A percentile compares a stretch with the other conserved stretches of the same genome.
These are phyloP conservation scores for Otolemur crassicaudatus DNA, from an alignment of 2,797 vertebrate species.

Conservation along the genomic window DNA sequence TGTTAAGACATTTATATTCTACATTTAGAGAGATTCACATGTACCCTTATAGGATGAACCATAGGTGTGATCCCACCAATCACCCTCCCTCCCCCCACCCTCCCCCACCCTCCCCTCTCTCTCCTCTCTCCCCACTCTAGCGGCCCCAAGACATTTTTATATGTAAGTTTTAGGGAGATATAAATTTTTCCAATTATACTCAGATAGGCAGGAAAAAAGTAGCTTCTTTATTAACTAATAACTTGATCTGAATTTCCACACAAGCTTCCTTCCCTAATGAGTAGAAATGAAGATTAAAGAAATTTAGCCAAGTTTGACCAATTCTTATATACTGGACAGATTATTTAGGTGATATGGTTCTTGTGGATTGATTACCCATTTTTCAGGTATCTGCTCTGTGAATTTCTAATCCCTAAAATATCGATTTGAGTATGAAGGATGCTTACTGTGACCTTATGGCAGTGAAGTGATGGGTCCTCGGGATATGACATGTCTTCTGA, in stretches of 20 bases:
- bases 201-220: not conserved
- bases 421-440: not conserved
- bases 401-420: not conserved
- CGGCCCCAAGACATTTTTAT: not conserved
- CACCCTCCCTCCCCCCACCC: too few relatives aligned
- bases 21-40: too few relatives aligned
- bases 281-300: not conserved
- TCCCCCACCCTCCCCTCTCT: too few relatives aligned
- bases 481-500: not conserved
- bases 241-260: not conserved
- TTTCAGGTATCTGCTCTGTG: not conserved
- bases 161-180: not conserved
- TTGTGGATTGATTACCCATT: not conserved
- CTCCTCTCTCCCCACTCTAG: not conserved
- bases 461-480: not conserved
- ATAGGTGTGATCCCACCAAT: too few relatives aligned
- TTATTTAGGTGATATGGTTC: not conserved
- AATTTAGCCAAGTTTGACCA: not conserved
- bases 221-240: conserved; percentile 3
- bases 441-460: not conserved
- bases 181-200: not conserved
- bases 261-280: not conserved
- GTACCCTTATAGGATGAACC: too few relatives aligned
- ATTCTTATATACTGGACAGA: not conserved
- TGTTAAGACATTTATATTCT: too few relatives aligned